These are phyloP conservation scores for Clarias platycephalus DNA, from an alignment of 2,797 vertebrate genomes.

Conservation along the genomic window DNA sequence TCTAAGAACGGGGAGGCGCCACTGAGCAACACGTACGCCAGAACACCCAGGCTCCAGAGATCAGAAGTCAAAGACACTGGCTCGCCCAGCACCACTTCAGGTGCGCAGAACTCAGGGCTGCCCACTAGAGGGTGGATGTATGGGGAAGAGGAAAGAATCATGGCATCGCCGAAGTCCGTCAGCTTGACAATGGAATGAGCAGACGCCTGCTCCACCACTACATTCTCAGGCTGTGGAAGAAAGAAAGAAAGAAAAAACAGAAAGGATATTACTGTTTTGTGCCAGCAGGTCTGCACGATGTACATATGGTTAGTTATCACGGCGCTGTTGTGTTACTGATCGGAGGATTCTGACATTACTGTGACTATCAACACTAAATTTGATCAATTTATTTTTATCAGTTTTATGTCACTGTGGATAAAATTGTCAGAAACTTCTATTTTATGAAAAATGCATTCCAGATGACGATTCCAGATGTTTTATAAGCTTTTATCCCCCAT, in stretches of 20 bases:
- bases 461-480: no score
- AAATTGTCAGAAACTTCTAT: neutral
- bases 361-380: no score
- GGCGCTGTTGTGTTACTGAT: no score
- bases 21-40: conserved; percentile 94
- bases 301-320: neutral
- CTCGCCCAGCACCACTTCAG: conserved; percentile 94
- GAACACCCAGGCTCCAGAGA: conserved; percentile 94
- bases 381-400: neutral
- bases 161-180: conserved; percentile 91
- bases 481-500: neutral
- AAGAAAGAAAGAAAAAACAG: neutral
- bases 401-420: neutral
- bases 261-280: neutral
- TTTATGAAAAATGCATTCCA: neutral
- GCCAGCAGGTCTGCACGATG: neutral
- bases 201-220: conserved; percentile 87
- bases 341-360: no score
- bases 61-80: conserved; percentile 89
- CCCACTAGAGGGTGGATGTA: conserved; percentile 90
- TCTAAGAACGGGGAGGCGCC: conserved; percentile 97
- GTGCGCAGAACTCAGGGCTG: conserved; percentile 94
- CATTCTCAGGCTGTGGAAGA: conserved; percentile 88
- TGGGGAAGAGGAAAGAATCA: conserved; percentile 86
- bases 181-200: conserved; percentile 85